phyloP scores from a whole-genome alignment of 1,140 invertebrate genomes.

The Drosophila lowei region DNA sequence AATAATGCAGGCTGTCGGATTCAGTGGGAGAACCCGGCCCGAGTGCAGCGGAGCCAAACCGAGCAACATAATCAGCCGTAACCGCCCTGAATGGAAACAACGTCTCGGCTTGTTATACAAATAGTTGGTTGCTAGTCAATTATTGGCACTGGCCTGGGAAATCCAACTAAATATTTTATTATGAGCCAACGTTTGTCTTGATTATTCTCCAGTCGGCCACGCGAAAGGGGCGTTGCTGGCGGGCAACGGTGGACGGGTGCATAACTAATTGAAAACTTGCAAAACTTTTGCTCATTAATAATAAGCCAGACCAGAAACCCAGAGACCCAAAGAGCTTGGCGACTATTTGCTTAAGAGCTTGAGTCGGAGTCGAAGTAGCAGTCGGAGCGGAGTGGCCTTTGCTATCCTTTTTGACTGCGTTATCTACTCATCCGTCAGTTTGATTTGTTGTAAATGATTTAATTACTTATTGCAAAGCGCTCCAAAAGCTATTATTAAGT shows the following conservation, averaged over 20 bases:
- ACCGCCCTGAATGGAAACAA: constrained; percentile 19
- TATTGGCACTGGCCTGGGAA: constrained; percentile 39
- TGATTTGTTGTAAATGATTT: constrained; percentile 72
- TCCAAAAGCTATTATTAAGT: constrained; percentile 66
- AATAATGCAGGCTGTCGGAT: constrained; percentile 54
- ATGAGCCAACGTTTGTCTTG: constrained; percentile 64
- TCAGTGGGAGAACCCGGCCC: constrained; percentile 16
- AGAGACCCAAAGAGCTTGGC: constrained; percentile 8
- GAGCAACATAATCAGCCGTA: constrained; percentile 20
- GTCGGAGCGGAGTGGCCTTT: neutral
- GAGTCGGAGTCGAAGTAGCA: neutral
- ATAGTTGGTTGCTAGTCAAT: constrained; percentile 66
- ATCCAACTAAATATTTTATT: constrained; percentile 71
- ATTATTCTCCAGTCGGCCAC: constrained; percentile 51
- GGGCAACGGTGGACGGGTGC: constrained; percentile 30
- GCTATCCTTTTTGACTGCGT: neutral
- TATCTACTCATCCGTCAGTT: constrained; percentile 11
- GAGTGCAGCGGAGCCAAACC: neutral
- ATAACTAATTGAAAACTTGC: constrained; percentile 77
- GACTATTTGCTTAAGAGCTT: constrained; percentile 35
- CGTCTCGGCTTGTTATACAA: constrained; percentile 48
- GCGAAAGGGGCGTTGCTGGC: constrained; percentile 11
- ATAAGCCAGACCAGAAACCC: constrained; percentile 53
- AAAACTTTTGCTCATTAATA: constrained; percentile 76
- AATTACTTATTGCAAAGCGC: constrained; percentile 61